phyloP scores from a whole-genome alignment of 2,113 vertebrate genomes.

The Stercorarius parasiticus region DNA sequence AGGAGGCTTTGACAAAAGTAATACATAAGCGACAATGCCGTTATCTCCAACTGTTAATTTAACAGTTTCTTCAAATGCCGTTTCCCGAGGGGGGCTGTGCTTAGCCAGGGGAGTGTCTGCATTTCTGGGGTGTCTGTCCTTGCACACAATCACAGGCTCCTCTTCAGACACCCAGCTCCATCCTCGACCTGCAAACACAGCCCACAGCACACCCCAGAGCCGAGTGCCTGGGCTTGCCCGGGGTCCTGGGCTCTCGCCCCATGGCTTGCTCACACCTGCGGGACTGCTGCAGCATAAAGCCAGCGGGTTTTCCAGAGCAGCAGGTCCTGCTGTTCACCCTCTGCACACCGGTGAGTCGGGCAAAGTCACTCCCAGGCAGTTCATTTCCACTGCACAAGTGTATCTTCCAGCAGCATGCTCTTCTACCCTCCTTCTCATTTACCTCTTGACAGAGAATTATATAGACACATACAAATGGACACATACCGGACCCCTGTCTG shows the following conservation, averaged over 20 bases:
- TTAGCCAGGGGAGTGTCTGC: background rate
- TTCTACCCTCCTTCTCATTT: background rate
- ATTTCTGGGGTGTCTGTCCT: background rate
- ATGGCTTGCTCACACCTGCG: fast-evolving
- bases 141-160: background rate
- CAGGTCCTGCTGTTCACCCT: background rate
- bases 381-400: background rate
- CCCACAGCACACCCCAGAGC: background rate
- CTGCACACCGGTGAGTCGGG: fast-evolving
- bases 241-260: background rate
- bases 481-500: background rate
- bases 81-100: background rate
- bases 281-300: background rate
- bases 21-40: background rate
- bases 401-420: background rate
- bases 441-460: background rate
- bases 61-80: background rate
- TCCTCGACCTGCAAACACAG: fast-evolving
- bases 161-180: background rate
- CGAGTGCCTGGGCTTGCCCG: fast-evolving
- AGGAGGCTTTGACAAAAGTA: background rate
- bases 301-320: background rate
- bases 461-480: background rate
- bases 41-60: background rate
- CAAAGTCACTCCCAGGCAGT: background rate